Conservation (phyloP, 2,113 vertebrate genomes). For the Rattus rattus region DNA sequence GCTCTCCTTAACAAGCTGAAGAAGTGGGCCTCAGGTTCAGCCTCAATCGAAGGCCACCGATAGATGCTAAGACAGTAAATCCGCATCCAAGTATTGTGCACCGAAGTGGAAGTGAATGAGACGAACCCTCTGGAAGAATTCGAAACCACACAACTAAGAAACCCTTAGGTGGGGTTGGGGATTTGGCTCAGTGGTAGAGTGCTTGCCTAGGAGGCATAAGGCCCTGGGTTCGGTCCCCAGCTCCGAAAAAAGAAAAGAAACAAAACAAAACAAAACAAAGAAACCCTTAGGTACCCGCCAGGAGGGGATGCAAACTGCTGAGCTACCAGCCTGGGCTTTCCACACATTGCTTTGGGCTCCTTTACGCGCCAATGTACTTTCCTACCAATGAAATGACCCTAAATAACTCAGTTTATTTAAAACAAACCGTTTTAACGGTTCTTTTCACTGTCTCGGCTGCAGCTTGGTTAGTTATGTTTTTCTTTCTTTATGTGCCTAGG, state of each 20-base stretch:
- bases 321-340: background rate
- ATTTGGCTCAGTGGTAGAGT: too few relatives aligned
- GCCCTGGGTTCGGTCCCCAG: too few relatives aligned
- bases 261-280: too few relatives aligned
- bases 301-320: background rate
- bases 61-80: background rate
- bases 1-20: slow-evolving; percentile 11
- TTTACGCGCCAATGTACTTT: slow-evolving; percentile 27
- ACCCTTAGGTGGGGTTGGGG: too few relatives aligned
- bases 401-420: slow-evolving; percentile 4
- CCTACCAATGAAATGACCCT: background rate
- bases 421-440: background rate
- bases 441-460: background rate
- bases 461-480: background rate
- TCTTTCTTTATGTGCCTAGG: background rate
- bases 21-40: background rate
- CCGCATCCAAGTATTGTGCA: background rate
- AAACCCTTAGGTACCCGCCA: background rate
- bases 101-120: background rate
- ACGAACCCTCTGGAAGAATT: background rate
- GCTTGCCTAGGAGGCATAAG: too few relatives aligned
- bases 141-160: background rate
- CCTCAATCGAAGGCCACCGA: background rate
- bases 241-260: too few relatives aligned
- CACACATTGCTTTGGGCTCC: slow-evolving; percentile 15